Percentiles rank a stretch among this genome's conserved stretches.
These are phyloP conservation scores for Carollia perspicillata DNA, from an alignment of 2,113 vertebrate genomes.

Conservation along the genomic window DNA sequence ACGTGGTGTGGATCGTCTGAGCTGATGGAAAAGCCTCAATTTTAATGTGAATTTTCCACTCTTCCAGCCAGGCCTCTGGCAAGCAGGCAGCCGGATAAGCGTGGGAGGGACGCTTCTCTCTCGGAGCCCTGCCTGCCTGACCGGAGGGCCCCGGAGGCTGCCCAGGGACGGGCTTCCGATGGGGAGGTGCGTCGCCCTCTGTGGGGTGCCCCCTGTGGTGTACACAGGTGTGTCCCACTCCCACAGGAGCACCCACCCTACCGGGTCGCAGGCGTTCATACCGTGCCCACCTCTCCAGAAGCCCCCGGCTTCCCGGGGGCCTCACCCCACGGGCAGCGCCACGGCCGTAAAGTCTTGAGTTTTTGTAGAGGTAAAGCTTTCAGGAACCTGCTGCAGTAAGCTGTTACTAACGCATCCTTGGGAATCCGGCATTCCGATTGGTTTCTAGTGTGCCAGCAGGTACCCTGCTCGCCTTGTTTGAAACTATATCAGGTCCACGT, in stretches of 20 bases:
- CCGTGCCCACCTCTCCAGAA: background rate
- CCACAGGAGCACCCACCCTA: fast-evolving
- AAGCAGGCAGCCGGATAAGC: too few species aligned
- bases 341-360: background rate
- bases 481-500: background rate
- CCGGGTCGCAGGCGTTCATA: fast-evolving
- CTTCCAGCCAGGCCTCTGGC: background rate
- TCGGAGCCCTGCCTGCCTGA: background rate
- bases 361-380: background rate
- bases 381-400: background rate
- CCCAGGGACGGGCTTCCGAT: background rate
- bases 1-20: fast-evolving
- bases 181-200: background rate
- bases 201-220: fast-evolving
- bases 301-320: fast-evolving
- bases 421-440: background rate
- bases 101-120: background rate
- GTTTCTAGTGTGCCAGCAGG: background rate
- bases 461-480: background rate
- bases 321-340: fast-evolving
- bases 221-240: background rate
- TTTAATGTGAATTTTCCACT: background rate
- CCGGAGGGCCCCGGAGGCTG: background rate
- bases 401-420: background rate
- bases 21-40: background rate